Evolutionary conservation across 2,888 invertebrate species (phyloP), one percentile per base, ranked within the genome.

Genomic region (Agriopis leucophaearia): DNA sequence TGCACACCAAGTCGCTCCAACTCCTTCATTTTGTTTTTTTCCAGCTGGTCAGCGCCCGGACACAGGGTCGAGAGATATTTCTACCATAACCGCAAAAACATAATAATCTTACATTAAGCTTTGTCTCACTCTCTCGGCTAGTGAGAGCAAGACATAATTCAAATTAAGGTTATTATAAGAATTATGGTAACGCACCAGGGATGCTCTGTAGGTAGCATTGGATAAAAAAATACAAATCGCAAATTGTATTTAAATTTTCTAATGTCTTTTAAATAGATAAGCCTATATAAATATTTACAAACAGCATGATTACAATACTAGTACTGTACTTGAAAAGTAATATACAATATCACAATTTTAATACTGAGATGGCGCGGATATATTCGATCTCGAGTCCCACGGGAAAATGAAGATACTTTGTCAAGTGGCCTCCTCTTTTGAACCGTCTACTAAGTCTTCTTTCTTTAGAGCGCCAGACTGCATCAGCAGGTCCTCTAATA

Each of bases 401-500:
- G 81, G 84, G 80, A 90, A 89, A 78, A 88, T 86, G 71, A 87
- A 88, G 72, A 81, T 86, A 74, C 76, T 88, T 38, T 86, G 91
- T 93, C 92, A 92, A 80, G 91, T 88, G 56, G 86, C 80, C 62
- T 86, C 85, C 58, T 88, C 87, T 82, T 87, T 89, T 10, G 63
- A 36, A 12, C 36, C 79, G 42, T 73, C 83, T 70, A 83, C 87
- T 45, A 79, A 82, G 27, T 87, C 86, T 74, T 88, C 82, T 73
- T 87, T 87, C 59, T 83, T 88, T 57, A 83, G 75, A n/a, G 84
- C 83, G 50, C 81, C 85, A n/a, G 92, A 89, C 73, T 91, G 89
- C 64, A 82, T 78, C 64, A 92, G 72, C 18, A 93, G 79, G 59
- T 92, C 92, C 84, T 92, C 92, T 80, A 92, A 71, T 73, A 93